Conservation (phyloP, 2,113 vertebrate genomes). For the Gavialis gangeticus region DNA sequence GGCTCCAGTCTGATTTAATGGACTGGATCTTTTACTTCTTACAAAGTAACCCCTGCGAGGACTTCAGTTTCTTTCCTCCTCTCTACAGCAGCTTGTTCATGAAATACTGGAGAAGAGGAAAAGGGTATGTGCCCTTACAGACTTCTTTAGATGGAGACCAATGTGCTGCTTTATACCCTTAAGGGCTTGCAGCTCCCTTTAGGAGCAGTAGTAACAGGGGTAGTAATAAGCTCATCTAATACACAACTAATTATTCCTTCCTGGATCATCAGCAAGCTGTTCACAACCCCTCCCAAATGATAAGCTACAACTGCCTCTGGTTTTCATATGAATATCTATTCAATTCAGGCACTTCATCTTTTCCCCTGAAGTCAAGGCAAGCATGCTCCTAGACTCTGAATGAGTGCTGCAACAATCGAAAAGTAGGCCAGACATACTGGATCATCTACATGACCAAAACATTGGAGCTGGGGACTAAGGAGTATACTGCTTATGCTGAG, state of each 20-base stretch:
- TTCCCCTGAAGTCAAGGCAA: background rate
- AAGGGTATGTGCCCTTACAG: background rate
- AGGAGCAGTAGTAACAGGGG: background rate
- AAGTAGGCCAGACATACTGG: background rate
- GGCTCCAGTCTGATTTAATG: constrained; percentile 64
- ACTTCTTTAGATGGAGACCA: background rate
- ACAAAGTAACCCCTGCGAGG: constrained; percentile 33
- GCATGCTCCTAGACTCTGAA: background rate
- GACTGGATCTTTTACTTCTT: background rate
- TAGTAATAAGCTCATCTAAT: background rate
- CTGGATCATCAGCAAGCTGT: background rate
- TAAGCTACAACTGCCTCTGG: background rate
- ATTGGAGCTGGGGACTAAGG: background rate
- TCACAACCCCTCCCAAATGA: background rate
- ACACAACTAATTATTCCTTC: background rate
- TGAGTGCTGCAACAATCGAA: no score
- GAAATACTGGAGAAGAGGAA: background rate
- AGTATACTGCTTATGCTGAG: background rate
- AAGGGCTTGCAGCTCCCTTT: background rate
- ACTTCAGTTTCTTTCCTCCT: constrained; percentile 25
- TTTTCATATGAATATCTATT: background rate
- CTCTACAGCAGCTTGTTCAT: background rate
- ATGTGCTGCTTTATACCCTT: background rate
- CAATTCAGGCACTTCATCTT: rapidly evolving
- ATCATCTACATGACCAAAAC: background rate